Evolutionary conservation across 2,797 vertebrate genomes (phyloP).

Genomic region (Esox lucius): DNA sequence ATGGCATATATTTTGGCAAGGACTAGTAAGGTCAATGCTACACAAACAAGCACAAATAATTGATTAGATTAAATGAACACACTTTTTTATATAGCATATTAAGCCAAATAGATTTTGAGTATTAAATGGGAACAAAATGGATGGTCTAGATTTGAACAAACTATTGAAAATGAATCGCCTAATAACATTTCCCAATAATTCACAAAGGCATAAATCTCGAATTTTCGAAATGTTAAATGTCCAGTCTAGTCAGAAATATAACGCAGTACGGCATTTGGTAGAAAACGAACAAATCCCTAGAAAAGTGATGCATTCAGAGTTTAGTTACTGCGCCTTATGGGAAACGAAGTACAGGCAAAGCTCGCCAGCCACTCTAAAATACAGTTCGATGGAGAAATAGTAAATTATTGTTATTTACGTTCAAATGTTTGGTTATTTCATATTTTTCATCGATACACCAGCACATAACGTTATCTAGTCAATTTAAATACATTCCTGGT

Average conservation of each 20-base stretch:
- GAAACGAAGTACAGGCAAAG: background rate
- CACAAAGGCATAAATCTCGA: background rate
- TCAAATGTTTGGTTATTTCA: background rate
- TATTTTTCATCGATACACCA: background rate
- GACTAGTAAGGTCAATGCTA: no score
- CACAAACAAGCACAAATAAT: no score
- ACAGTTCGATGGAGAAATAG: background rate
- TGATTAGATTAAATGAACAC: no score
- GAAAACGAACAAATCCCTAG: background rate
- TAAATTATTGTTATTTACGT: background rate
- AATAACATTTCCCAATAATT: background rate
- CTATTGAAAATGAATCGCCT: background rate
- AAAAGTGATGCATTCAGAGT: background rate
- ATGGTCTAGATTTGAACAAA: background rate
- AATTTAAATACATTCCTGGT: background rate
- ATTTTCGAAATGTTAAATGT: background rate
- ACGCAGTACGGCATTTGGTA: background rate
- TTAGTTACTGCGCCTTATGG: background rate
- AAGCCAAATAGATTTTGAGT: no score
- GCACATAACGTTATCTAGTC: background rate
- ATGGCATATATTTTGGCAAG: no score
- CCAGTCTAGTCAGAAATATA: background rate
- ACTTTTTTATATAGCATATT: no score
- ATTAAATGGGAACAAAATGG: no score
- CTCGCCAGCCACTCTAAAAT: background rate